Base-by-base conservation (phyloP, 2,888 invertebrate genomes). In the Sinotaia quadrata region DNA sequence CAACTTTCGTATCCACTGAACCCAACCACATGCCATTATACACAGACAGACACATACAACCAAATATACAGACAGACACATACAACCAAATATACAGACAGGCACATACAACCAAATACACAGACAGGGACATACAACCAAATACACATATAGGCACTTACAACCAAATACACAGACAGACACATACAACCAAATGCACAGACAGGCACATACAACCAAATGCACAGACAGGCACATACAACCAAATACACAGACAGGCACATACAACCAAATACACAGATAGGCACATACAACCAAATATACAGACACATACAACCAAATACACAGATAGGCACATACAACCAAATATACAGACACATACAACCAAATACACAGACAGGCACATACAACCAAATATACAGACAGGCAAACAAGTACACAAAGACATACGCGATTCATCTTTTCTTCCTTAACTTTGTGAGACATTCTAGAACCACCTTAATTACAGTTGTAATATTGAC, bases 311-410 rank as follows among this genome's bases (percentile, higher is more conserved):
- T 34, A 54, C 54, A 54, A 31, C 31, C 31, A 31, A 31, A 54
- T 21, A 54, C 12, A 29, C 29, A 12, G 33, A 27, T 21, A 27
- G 33, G 18, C 31, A 27, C 31, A 27, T n/a, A 27, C 31, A 27
- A 18, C 15, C 54, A 27, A 31, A 27, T n/a, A n/a, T 34, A n/a
- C 54, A n/a, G 18, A n/a, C 54, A n/a, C 54, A n/a, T 34, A n/a
- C 57, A 10, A 34, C 34, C n/a, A 57, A 34, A 57, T 37, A 57
- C 57, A 57, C 57, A 34, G 36, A 57, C 34, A 57, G 36, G 37
- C 57, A 57, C 36, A 57, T 24, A 57, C 57, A 57, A 27, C 27
- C 52, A 52, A 27, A 12, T 7, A 52, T 4, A 24, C 52, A 52
- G 29, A 52, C 52, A 52, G 24, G 37, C 57, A 57, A 34, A 57